A percentile compares a stretch with the other conserved stretches of the same genome.
Conservation (phyloP, 2,888 invertebrate genomes). For the Barypeithes pellucidus region DNA sequence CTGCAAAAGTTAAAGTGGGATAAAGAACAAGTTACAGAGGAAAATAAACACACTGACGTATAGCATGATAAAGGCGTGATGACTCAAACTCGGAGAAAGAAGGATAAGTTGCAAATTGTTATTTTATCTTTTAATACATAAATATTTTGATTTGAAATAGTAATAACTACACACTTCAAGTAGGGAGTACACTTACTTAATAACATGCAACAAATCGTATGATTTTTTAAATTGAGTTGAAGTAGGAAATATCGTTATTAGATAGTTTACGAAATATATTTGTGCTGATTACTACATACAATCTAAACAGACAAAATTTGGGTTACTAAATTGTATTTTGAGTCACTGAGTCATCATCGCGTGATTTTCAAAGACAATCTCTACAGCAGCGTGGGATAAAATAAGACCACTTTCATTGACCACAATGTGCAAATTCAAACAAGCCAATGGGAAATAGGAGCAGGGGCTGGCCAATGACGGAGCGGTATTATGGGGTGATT, state of each 20-base stretch:
- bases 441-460: constrained; percentile 20
- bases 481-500: constrained; percentile 49
- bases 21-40: too few species aligned
- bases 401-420: constrained; percentile 18
- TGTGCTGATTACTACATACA: background rate
- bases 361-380: constrained; percentile 17
- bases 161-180: background rate
- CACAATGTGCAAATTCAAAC: constrained; percentile 28
- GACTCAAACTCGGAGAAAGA: too few species aligned
- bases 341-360: constrained; percentile 22
- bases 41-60: too few species aligned
- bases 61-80: too few species aligned
- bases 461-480: constrained; percentile 29
- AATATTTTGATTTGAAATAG: too few species aligned
- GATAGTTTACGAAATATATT: constrained; percentile 4
- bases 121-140: too few species aligned
- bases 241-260: background rate
- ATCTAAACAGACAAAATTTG: background rate
- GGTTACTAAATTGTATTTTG: constrained; percentile 18
- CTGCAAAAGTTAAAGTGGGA: too few species aligned
- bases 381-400: background rate
- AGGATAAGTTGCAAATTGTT: too few species aligned
- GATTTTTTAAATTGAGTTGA: background rate
- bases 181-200: too few species aligned
- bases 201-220: background rate